These are phyloP conservation scores for Loripinus fragilis DNA, from an alignment of 2,888 invertebrate species.

Conservation along the genomic window DNA sequence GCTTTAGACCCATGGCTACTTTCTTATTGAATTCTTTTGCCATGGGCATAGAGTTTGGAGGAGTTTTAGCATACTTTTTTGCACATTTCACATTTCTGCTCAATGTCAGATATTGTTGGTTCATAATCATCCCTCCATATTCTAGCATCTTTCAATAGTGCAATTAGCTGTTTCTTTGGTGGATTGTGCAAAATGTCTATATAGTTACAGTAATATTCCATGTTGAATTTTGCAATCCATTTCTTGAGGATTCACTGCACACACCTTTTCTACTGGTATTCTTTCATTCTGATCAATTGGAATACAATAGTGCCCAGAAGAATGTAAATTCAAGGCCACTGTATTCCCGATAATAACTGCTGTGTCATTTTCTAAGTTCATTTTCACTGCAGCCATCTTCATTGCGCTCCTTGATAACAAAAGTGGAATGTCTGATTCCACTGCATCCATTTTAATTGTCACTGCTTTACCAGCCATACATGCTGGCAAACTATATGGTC, in stretches of 20 bases:
- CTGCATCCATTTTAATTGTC: slow-evolving; percentile 22
- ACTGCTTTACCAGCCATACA: slow-evolving; percentile 6
- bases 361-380: too few relatives aligned
- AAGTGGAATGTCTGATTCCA: background rate
- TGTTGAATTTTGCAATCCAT: too few relatives aligned
- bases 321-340: too few relatives aligned
- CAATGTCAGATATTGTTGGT: background rate
- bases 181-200: slow-evolving; percentile 15
- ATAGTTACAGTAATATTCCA: too few relatives aligned
- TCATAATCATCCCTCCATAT: background rate
- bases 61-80: background rate
- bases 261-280: too few relatives aligned
- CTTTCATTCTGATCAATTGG: too few relatives aligned
- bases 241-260: too few relatives aligned
- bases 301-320: too few relatives aligned
- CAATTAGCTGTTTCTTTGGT: slow-evolving; percentile 15
- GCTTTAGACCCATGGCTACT: background rate
- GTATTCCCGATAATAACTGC: too few relatives aligned
- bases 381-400: too few relatives aligned
- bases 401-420: too few relatives aligned
- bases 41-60: background rate
- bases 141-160: slow-evolving; percentile 22
- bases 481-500: background rate
- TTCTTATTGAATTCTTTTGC: slow-evolving; percentile 9
- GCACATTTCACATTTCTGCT: background rate